These are phyloP conservation scores for Glossosoma conforme DNA, from an alignment of 1,140 invertebrate genomes.

Conservation along the genomic window DNA sequence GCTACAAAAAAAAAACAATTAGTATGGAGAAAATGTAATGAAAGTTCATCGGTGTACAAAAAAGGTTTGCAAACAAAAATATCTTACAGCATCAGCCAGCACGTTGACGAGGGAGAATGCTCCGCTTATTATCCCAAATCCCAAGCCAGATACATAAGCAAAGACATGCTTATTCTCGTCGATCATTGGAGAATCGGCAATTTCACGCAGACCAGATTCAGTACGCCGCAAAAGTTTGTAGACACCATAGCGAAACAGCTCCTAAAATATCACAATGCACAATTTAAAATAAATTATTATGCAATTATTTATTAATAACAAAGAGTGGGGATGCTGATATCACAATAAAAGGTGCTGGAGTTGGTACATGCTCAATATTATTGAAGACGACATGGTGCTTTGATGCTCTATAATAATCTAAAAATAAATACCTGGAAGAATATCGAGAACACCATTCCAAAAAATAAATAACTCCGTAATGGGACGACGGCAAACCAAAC, in stretches of 20 bases:
- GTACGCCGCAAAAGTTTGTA: constrained; percentile 78
- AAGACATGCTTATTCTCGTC: constrained; percentile 84
- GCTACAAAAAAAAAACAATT: not conserved
- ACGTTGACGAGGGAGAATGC: constrained; percentile 92
- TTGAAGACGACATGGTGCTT: not conserved
- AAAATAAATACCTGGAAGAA: constrained; percentile 57
- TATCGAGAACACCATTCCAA: constrained; percentile 88
- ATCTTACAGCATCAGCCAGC: constrained; percentile 75
- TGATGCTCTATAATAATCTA: not conserved
- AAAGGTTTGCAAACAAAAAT: not conserved
- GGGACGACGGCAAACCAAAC: constrained; percentile 84
- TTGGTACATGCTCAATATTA: not conserved
- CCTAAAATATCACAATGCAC: constrained; percentile 43
- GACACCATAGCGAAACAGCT: constrained; percentile 69
- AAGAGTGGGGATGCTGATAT: not conserved
- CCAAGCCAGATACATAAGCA: constrained; percentile 91
- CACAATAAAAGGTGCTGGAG: not conserved
- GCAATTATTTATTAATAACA: not conserved
- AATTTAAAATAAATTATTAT: no score
- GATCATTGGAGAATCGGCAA: constrained; percentile 70
- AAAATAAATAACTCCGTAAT: constrained; percentile 66
- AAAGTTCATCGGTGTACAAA: not conserved
- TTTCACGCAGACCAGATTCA: constrained; percentile 81
- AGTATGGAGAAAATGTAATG: not conserved
- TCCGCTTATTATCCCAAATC: constrained; percentile 93